These are phyloP conservation scores for Scomber japonicus DNA, from an alignment of 2,113 vertebrate species.

Conservation along the genomic window DNA sequence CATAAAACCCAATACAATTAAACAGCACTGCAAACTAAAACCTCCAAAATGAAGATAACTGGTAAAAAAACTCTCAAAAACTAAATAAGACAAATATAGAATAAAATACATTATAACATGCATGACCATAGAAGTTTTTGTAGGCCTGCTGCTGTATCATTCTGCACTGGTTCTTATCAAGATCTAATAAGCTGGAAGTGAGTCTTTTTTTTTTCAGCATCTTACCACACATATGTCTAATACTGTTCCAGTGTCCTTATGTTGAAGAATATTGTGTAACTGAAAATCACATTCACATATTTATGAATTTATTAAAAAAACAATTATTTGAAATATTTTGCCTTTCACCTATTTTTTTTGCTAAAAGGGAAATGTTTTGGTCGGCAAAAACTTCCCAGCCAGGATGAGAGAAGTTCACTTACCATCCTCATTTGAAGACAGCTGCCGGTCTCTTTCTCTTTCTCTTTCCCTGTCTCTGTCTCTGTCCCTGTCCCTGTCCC, in stretches of 20 bases:
- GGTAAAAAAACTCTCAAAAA: too few species aligned
- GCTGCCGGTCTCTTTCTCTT: constrained; percentile 69
- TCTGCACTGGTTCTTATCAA: too few species aligned
- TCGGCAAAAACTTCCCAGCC: background rate
- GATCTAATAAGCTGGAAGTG: too few species aligned
- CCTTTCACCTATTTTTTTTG: background rate
- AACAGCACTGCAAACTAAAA: too few species aligned
- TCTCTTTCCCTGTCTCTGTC: background rate
- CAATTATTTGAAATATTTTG: background rate
- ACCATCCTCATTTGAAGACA: constrained; percentile 85
- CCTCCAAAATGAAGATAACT: too few species aligned
- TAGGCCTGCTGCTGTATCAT: too few species aligned
- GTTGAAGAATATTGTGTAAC: background rate
- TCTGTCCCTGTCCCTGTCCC: constrained; percentile 68
- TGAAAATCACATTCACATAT: background rate
- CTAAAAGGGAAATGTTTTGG: background rate
- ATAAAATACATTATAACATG: too few species aligned
- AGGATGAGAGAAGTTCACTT: constrained; percentile 23
- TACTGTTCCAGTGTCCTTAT: background rate
- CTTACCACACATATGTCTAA: background rate
- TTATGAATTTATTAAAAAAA: too few species aligned
- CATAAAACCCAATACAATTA: too few species aligned
- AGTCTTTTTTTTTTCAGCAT: background rate
- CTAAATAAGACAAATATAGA: too few species aligned
- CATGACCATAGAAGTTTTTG: too few species aligned